Evolutionary conservation across 2,888 invertebrate genomes (phyloP).

Genomic region (Acleris literana): DNA sequence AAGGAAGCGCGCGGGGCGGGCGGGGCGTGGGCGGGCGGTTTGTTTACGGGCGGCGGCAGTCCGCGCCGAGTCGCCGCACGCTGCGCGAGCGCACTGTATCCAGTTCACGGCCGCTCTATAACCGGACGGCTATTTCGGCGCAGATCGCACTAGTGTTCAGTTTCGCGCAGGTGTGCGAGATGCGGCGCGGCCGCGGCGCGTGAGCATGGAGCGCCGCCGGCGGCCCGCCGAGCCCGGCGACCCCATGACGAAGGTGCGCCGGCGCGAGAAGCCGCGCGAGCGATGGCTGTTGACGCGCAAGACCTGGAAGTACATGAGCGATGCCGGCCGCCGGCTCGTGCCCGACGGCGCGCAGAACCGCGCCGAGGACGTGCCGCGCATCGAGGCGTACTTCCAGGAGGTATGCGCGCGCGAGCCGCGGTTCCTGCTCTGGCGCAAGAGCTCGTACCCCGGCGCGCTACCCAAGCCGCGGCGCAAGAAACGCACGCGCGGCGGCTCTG

Average conservation of each 20-base stretch:
- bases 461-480: conserved; percentile 83
- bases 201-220: conserved; percentile 72
- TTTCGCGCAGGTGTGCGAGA: conserved; percentile 66
- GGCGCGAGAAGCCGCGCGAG: conserved; percentile 86
- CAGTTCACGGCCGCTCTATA: conserved; percentile 82
- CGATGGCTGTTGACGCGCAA: conserved; percentile 94
- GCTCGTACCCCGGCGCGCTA: conserved; percentile 90
- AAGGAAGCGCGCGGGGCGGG: conserved; percentile 51
- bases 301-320: conserved; percentile 97
- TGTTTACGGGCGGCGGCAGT: conserved; percentile 50
- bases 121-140: conserved; percentile 78
- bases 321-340: conserved; percentile 92
- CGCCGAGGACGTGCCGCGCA: conserved; percentile 89
- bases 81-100: conserved; percentile 69
- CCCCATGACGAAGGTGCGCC: conserved; percentile 84
- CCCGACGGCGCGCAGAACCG: conserved; percentile 91
- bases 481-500: conserved; percentile 86
- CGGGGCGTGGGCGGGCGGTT: conserved; percentile 36
- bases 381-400: conserved; percentile 93
- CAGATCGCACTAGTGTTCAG: conserved; percentile 74
- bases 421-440: conserved; percentile 92
- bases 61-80: conserved; percentile 52
- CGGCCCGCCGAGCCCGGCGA: conserved; percentile 73
- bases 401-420: conserved; percentile 90
- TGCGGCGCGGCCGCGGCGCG: conserved; percentile 52